Base-by-base conservation (phyloP, 2,797 vertebrate species). In the Lagodon rhomboides region DNA sequence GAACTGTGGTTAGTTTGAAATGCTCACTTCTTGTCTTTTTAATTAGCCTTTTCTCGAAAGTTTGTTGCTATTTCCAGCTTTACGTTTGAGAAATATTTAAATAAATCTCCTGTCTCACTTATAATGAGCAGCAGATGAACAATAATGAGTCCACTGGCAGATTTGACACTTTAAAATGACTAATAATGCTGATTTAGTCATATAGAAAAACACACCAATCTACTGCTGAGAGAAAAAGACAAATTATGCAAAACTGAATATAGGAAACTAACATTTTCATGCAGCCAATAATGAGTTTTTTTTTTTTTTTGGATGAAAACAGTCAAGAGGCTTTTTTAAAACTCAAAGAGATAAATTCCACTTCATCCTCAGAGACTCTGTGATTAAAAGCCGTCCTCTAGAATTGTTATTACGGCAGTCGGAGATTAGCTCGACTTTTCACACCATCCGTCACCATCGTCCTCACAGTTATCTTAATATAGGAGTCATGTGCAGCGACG, bases 381-480 rank as follows among this genome's bases (percentile, higher is more conserved):
- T 23, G 71, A 66, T 75, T 56, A 69, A 68, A 77, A 50, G 18
- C 15, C 15, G n/a, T 82, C 68, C 75, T 77, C 34, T 49, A n/a
- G 15, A 55, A 65, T 25, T 44, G 23, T 68, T 66, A 63, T 75
- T 65, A 30, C 22, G 25, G 13, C n/a, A 9, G 8, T n/a, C 18
- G 17, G 47, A 74, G 79, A 77, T 79, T 80, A 79, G 30, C 3
- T 23, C 47, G 1, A 9, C 56, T 38, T 38, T 11, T 38, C 38
- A 38, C 38, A 38, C 38, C 15, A 25, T 51, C 53, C 59, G 27
- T 30, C 68, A 54, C 12, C 25, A n/a, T 46, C 27, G 4, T 49
- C n/a, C 67, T 70, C 47, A 23, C 20, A 27, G 15, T 79, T 79
- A 73, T 76, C 77, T 80, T 50, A 5, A 1, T 63, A 30, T n/a